Percentiles rank a stretch among this genome's conserved stretches.
phyloP scores from a whole-genome alignment of 2,113 vertebrate genomes.

The Marcusenius ussheri region DNA sequence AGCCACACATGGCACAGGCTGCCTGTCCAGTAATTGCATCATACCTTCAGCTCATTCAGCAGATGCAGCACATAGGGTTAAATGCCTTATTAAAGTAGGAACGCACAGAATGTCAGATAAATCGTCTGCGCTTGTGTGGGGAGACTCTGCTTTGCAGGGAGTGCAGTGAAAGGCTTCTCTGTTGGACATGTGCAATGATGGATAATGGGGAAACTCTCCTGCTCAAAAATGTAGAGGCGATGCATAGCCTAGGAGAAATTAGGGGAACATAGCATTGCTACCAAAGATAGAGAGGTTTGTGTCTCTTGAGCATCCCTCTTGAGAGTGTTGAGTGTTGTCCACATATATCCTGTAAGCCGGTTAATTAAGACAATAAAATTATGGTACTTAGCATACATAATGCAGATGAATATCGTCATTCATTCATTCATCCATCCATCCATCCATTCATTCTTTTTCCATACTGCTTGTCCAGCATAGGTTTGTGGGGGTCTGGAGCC shows the following conservation, averaged over 20 bases:
- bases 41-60: constrained; percentile 9
- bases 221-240: neutral
- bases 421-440: neutral
- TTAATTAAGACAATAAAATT: neutral
- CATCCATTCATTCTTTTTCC: neutral
- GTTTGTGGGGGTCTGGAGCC: neutral
- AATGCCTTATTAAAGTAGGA: constrained; percentile 10
- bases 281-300: neutral
- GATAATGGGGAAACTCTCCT: neutral
- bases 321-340: neutral
- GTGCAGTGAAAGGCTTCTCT: neutral
- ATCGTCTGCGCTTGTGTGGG: neutral
- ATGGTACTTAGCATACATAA: neutral
- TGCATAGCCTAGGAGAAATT: neutral
- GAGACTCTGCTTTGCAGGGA: neutral
- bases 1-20: constrained; percentile 14
- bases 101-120: constrained; percentile 19
- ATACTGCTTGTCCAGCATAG: neutral
- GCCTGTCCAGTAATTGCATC: constrained; percentile 19
- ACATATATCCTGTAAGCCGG: neutral
- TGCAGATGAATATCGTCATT: neutral
- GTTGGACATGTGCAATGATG: neutral
- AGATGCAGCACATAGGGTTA: constrained; percentile 16
- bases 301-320: neutral
- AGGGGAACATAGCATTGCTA: neutral